Conservation (phyloP, 2,797 vertebrate genomes). For the Trachops cirrhosus region DNA sequence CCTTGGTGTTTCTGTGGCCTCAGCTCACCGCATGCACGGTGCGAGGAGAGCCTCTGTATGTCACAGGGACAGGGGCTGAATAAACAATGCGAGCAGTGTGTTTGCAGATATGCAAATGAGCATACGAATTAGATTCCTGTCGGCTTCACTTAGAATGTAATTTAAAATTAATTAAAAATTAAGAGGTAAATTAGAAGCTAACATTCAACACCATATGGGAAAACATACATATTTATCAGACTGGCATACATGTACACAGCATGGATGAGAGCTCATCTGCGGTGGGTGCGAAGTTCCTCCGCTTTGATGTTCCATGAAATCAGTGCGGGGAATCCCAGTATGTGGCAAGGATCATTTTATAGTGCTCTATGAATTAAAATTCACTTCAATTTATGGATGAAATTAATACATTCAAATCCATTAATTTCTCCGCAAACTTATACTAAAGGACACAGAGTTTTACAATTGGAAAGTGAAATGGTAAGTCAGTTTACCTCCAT, state of each 20-base stretch:
- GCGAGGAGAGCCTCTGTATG: constrained; percentile 25
- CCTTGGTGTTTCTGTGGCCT: constrained; percentile 15
- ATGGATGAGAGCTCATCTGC: background rate
- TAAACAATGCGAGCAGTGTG: constrained; percentile 71
- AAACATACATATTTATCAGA: constrained; percentile 71
- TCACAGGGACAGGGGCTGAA: constrained; percentile 35
- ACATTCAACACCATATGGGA: constrained; percentile 71
- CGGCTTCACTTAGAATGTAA: constrained; percentile 74
- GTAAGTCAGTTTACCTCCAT: constrained; percentile 65
- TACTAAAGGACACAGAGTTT: constrained; percentile 41
- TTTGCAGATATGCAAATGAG: constrained; percentile 74
- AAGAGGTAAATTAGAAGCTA: constrained; percentile 77
- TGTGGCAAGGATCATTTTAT: constrained; percentile 21
- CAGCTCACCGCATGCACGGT: background rate
- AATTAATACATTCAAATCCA: constrained; percentile 28
- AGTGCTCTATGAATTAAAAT: constrained; percentile 42
- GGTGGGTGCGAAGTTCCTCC: background rate
- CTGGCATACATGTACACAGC: constrained; percentile 53
- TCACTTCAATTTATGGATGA: constrained; percentile 22
- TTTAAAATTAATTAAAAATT: constrained; percentile 81
- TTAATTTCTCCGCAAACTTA: constrained; percentile 26
- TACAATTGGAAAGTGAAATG: constrained; percentile 28
- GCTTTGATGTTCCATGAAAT: constrained; percentile 47
- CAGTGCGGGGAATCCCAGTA: background rate
- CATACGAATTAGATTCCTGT: constrained; percentile 75